Conservation (phyloP, 2,888 invertebrate genomes). For the Leucoptera coffeella region DNA sequence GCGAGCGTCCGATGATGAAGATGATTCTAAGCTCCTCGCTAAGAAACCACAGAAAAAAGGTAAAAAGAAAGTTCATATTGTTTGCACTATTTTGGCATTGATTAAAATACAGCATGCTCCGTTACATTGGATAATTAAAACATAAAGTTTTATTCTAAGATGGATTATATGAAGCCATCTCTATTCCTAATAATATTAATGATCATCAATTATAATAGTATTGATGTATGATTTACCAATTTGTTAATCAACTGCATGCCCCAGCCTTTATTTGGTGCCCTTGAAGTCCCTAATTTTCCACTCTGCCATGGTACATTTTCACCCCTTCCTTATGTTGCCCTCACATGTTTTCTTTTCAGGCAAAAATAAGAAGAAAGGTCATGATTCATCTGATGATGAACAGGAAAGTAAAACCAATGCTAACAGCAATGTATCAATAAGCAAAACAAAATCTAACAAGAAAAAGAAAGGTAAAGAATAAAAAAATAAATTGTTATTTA, state of each 20-base stretch:
- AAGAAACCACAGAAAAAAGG: constrained; percentile 53
- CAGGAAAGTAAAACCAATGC: constrained; percentile 25
- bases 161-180: too few relatives aligned
- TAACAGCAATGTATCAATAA: constrained; percentile 19
- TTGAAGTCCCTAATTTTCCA: not conserved
- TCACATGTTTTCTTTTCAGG: constrained; percentile 11
- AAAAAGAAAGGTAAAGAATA: constrained; percentile 45
- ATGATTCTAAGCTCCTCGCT: constrained; percentile 22
- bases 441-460: constrained; percentile 21
- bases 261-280: not conserved
- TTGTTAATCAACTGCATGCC: not conserved
- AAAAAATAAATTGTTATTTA: too few relatives aligned
- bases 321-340: not conserved
- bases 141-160: too few relatives aligned
- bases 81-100: too few relatives aligned
- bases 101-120: too few relatives aligned
- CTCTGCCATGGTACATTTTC: not conserved
- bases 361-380: constrained; percentile 39
- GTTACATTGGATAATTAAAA: too few relatives aligned
- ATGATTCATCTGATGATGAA: constrained; percentile 31
- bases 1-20: constrained; percentile 32
- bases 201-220: not conserved
- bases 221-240: not conserved
- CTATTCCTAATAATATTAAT: too few relatives aligned
- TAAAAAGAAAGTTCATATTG: constrained; percentile 7